These are phyloP conservation scores for Tiliacea citrago DNA, from an alignment of 2,888 invertebrate genomes.

Conservation along the genomic window DNA sequence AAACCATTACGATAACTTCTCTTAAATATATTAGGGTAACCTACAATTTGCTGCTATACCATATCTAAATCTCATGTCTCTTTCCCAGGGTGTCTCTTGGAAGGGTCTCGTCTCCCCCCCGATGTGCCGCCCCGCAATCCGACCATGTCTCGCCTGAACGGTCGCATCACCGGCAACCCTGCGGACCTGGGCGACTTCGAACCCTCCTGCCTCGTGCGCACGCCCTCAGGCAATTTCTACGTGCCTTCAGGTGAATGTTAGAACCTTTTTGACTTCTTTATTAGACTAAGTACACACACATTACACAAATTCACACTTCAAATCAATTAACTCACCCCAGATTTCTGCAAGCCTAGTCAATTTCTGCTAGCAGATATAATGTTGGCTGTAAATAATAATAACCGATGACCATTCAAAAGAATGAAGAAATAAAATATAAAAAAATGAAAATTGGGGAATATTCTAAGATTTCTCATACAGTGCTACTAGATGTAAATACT, in stretches of 20 bases:
- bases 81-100: constrained; percentile 95
- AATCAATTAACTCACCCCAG: neutral
- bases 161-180: constrained; percentile 95
- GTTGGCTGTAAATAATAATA: neutral
- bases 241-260: constrained; percentile 94
- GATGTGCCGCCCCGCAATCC: constrained; percentile 96
- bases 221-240: constrained; percentile 98
- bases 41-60: neutral
- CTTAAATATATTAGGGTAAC: neutral
- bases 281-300: constrained; percentile 43
- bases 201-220: constrained; percentile 97
- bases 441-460: neutral
- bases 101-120: constrained; percentile 96
- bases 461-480: neutral
- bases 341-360: neutral
- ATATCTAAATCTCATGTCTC: constrained; percentile 3
- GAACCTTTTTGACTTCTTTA: constrained; percentile 63
- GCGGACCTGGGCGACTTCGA: constrained; percentile 95
- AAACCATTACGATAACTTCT: neutral
- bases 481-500: neutral
- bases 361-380: neutral
- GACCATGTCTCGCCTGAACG: constrained; percentile 97
- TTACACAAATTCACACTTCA: constrained; percentile 1
- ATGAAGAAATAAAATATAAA: neutral
- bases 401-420: neutral